phyloP scores from a whole-genome alignment of 2,113 vertebrate genomes.

The Crocuta crocuta region DNA sequence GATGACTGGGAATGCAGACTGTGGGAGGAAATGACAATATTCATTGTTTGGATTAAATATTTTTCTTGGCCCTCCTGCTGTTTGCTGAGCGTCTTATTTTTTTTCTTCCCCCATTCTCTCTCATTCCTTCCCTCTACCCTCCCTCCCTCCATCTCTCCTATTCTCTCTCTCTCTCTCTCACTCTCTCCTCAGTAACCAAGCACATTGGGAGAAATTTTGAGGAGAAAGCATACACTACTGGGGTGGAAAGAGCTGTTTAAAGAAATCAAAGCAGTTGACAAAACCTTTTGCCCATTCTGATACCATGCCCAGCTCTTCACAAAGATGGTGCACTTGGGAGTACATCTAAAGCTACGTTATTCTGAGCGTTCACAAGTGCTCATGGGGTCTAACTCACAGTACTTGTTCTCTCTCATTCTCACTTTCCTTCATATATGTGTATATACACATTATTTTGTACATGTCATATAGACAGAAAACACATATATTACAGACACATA shows the following conservation, averaged over 20 bases:
- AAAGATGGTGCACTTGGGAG: neutral
- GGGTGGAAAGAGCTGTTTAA: neutral
- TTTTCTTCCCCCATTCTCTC: conserved; percentile 36
- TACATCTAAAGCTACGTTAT: neutral
- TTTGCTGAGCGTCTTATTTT: conserved; percentile 76
- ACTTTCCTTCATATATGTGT: neutral
- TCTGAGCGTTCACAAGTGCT: neutral
- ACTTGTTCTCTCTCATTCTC: neutral
- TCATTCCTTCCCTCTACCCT: neutral
- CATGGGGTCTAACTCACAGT: neutral
- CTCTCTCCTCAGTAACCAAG: conserved; percentile 64
- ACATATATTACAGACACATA: neutral
- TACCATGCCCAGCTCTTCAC: neutral
- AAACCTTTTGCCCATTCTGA: neutral
- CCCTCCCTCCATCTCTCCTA: neutral
- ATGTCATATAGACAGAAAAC: neutral
- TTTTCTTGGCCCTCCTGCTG: conserved; percentile 84
- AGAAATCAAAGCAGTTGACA: neutral
- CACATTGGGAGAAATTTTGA: conserved; percentile 39
- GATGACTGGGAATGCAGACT: conserved; percentile 86
- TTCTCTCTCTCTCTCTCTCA: conserved; percentile 9
- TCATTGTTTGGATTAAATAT: conserved; percentile 88
- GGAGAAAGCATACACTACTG: conserved; percentile 56
- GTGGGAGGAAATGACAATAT: conserved; percentile 86
- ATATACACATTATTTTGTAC: neutral